Evolutionary conservation across 2,888 invertebrate genomes (phyloP).

Genomic region (Augochlorella aurata): DNA sequence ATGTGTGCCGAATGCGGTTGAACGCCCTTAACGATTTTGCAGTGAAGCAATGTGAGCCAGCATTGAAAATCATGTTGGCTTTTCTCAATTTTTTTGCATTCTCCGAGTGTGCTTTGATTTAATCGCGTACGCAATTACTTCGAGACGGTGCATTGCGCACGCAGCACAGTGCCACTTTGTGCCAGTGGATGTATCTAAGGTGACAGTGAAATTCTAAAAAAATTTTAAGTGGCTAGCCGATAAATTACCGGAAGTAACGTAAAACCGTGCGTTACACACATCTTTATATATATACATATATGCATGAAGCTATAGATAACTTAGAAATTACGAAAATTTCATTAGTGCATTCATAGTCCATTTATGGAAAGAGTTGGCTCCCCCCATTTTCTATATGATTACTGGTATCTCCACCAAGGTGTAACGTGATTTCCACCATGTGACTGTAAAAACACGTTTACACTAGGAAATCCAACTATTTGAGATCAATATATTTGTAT

Average conservation of each 20-base stretch:
- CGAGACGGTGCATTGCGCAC: slow-evolving; percentile 43
- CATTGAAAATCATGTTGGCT: slow-evolving; percentile 83
- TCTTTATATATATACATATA: slow-evolving; percentile 56
- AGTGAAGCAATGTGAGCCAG: slow-evolving; percentile 87
- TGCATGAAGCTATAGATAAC: slow-evolving; percentile 71
- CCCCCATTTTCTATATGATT: slow-evolving; percentile 31
- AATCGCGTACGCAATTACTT: slow-evolving; percentile 42
- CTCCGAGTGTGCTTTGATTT: slow-evolving; percentile 56
- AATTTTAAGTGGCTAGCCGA: slow-evolving; percentile 71
- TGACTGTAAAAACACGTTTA: slow-evolving; percentile 25
- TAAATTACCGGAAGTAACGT: slow-evolving; percentile 82
- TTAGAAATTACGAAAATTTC: slow-evolving; percentile 69
- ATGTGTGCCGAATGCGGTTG: slow-evolving; percentile 75
- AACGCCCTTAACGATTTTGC: slow-evolving; percentile 85
- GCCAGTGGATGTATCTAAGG: slow-evolving; percentile 62
- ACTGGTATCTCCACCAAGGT: slow-evolving; percentile 7
- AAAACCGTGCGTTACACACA: slow-evolving; percentile 71
- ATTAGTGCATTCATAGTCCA: slow-evolving; percentile 43
- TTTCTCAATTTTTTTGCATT: slow-evolving; percentile 63
- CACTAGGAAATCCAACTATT: slow-evolving; percentile 45
- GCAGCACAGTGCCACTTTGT: slow-evolving; percentile 61
- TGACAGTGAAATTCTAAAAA: slow-evolving; percentile 72
- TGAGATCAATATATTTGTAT: slow-evolving; percentile 19
- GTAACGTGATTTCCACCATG: slow-evolving; percentile 36
- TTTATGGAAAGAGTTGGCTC: slow-evolving; percentile 38